phyloP scores from a whole-genome alignment of 2,113 vertebrate genomes.

The Electrona antarctica region DNA sequence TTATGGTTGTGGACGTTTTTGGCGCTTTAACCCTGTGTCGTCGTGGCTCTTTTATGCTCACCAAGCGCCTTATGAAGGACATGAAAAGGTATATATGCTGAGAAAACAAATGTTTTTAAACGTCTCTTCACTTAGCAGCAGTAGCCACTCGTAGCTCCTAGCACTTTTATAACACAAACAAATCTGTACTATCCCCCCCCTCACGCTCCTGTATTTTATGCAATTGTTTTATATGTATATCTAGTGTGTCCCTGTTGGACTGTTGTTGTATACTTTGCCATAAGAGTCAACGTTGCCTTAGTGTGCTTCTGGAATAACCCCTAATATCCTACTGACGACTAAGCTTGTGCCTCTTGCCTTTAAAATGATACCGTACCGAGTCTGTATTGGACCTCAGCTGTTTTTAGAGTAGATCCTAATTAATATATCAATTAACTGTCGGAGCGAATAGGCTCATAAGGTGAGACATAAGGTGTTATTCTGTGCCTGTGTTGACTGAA shows the following conservation, averaged over 20 bases:
- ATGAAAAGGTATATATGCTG: constrained; percentile 22
- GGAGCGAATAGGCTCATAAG: too few relatives aligned
- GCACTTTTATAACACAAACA: constrained; percentile 69
- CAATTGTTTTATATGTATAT: constrained; percentile 40
- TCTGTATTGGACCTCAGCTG: constrained; percentile 13
- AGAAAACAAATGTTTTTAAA: constrained; percentile 46
- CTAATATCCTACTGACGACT: constrained; percentile 17
- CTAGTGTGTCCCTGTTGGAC: constrained; percentile 10
- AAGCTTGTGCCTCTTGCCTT: constrained; percentile 12
- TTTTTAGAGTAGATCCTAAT: constrained; percentile 3
- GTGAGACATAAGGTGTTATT: not conserved
- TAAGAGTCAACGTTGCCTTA: constrained; percentile 23
- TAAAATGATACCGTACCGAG: not conserved
- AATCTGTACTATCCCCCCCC: constrained; percentile 46
- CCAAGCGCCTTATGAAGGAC: constrained; percentile 73
- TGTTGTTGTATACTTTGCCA: constrained; percentile 8
- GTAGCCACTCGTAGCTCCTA: constrained; percentile 50
- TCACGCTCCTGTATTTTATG: constrained; percentile 39
- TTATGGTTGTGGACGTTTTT: constrained; percentile 39
- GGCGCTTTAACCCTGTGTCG: constrained; percentile 14
- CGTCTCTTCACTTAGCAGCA: constrained; percentile 55
- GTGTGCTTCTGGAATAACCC: constrained; percentile 25
- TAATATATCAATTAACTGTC: too few relatives aligned
- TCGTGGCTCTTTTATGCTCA: constrained; percentile 54
- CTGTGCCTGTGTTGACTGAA: constrained; percentile 33